phyloP scores from a whole-genome alignment of 2,888 invertebrate species.

The Cyclophora albipunctata region DNA sequence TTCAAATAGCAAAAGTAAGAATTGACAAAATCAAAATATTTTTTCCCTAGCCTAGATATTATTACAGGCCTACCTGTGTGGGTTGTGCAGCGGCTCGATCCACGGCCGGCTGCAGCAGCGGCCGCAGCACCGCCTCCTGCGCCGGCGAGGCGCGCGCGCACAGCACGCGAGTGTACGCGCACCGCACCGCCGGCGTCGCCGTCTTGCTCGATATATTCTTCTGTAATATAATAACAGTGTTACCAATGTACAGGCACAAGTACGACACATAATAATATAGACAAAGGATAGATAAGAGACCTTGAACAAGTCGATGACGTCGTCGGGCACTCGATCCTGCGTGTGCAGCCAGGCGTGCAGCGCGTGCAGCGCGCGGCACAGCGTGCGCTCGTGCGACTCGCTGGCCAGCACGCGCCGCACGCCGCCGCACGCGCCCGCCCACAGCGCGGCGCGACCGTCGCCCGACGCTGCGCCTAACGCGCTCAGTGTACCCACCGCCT shows the following conservation, averaged over 20 bases:
- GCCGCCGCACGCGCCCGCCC: constrained; percentile 75
- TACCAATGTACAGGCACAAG: background rate
- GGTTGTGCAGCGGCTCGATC: constrained; percentile 86
- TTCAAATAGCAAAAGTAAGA: no score
- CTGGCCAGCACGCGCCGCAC: constrained; percentile 86
- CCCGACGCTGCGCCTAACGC: constrained; percentile 77
- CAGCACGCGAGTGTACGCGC: constrained; percentile 81
- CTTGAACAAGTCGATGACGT: constrained; percentile 32
- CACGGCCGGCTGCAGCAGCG: constrained; percentile 81
- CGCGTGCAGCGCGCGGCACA: constrained; percentile 87
- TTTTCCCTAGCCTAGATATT: no score
- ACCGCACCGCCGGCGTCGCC: constrained; percentile 81
- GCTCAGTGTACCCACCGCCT: constrained; percentile 47
- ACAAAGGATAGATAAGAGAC: constrained; percentile 11
- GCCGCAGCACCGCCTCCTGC: constrained; percentile 68
- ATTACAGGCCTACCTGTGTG: constrained; percentile 67
- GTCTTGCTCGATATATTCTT: constrained; percentile 85
- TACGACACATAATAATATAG: background rate
- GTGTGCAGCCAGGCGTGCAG: constrained; percentile 84
- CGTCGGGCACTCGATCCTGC: constrained; percentile 27
- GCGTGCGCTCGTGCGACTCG: constrained; percentile 94
- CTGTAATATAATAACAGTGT: constrained; percentile 46
- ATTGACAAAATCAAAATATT: no score
- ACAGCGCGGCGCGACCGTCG: constrained; percentile 74
- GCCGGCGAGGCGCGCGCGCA: constrained; percentile 64